phyloP scores from a whole-genome alignment of 2,113 vertebrate species.

The Aldabrachelys gigantea region DNA sequence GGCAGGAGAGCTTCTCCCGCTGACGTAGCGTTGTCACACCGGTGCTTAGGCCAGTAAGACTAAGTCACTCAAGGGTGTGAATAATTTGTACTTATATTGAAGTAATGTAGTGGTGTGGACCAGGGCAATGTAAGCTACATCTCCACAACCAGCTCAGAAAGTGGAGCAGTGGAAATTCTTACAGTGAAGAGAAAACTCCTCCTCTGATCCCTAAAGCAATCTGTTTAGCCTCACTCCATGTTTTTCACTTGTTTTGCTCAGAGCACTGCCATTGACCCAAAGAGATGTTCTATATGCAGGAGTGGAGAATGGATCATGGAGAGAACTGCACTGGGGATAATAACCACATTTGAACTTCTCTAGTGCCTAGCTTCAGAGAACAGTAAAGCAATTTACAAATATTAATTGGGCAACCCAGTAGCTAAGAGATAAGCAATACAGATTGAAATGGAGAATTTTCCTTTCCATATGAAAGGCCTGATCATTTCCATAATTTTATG shows the following conservation, averaged over 20 bases:
- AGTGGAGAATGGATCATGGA: neutral
- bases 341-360: neutral
- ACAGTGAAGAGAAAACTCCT: slow-evolving; percentile 21
- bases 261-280: neutral
- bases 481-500: neutral
- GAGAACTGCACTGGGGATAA: neutral
- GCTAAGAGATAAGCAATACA: neutral
- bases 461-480: neutral
- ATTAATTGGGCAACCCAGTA: neutral
- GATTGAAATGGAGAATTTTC: neutral
- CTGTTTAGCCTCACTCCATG: slow-evolving; percentile 32
- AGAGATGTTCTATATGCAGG: neutral
- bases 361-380: neutral
- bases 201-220: neutral
- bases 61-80: too few relatives aligned
- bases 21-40: too few relatives aligned
- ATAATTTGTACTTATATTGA: too few relatives aligned
- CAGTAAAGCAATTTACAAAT: neutral
- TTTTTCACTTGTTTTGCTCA: neutral
- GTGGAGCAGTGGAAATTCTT: neutral
- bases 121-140: too few relatives aligned
- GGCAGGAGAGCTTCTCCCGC: too few relatives aligned
- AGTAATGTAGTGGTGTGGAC: too few relatives aligned
- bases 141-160: neutral
- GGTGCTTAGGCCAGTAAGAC: too few relatives aligned